Conservation (phyloP, 2,797 vertebrate species). For the Sciurus carolinensis region DNA sequence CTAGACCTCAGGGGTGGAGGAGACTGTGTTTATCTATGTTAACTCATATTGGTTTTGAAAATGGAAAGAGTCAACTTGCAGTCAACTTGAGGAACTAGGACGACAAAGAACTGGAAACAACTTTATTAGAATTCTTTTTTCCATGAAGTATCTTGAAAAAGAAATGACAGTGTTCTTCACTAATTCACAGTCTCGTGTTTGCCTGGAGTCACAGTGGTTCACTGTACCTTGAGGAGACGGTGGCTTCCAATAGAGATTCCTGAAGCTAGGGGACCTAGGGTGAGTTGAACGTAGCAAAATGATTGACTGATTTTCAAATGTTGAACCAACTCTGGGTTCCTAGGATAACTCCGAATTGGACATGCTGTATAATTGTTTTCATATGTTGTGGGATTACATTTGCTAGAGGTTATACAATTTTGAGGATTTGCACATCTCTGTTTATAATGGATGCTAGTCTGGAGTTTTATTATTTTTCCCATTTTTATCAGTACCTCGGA, state of each 20-base stretch:
- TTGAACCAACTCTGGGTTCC: background rate
- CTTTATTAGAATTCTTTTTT: conserved; percentile 34
- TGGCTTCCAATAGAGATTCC: background rate
- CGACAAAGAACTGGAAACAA: background rate
- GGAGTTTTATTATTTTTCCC: background rate
- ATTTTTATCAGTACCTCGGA: too few relatives aligned
- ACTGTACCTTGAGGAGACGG: background rate
- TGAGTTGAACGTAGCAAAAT: background rate
- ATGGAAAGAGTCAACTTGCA: background rate
- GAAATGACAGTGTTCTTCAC: conserved; percentile 10
- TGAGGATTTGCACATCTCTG: background rate
- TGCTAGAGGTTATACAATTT: too few relatives aligned
- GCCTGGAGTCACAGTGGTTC: background rate
- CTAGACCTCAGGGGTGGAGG: too few relatives aligned
- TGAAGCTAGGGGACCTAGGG: background rate
- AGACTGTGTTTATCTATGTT: background rate
- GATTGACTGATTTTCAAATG: background rate
- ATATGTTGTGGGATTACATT: background rate
- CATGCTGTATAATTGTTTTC: background rate
- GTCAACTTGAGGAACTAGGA: conserved; percentile 51
- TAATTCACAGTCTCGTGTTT: background rate
- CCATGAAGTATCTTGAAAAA: conserved; percentile 38
- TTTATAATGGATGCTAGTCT: background rate
- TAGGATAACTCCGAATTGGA: background rate
- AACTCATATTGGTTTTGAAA: background rate